Evolutionary conservation across 2,888 invertebrate species (phyloP).

Genomic region (Rhimphoctona megacephalus): DNA sequence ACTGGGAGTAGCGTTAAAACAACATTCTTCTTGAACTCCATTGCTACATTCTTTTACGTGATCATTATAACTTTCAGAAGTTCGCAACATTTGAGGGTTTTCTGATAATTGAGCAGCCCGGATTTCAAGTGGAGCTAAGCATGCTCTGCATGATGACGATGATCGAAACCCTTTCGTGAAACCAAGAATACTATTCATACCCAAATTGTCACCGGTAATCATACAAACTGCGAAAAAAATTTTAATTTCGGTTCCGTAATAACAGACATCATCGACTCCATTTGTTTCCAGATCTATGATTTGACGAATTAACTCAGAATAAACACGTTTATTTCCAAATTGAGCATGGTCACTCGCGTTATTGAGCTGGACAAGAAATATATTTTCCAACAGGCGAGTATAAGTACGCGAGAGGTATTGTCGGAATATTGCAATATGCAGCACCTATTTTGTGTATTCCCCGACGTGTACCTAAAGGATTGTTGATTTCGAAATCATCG

Average conservation of each 20-base stretch:
- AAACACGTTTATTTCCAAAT: background rate
- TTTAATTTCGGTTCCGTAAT: constrained; percentile 40
- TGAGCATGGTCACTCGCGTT: background rate
- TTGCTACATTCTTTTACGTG: constrained; percentile 14
- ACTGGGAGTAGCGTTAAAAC: constrained; percentile 64
- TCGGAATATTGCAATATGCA: too few species aligned
- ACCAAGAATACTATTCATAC: too few species aligned
- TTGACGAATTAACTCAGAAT: background rate
- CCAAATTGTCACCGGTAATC: too few species aligned
- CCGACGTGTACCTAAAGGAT: too few species aligned
- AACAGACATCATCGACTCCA: background rate
- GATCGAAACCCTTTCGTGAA: constrained; percentile 16
- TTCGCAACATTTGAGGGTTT: constrained; percentile 31
- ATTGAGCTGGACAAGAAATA: background rate
- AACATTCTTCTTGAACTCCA: constrained; percentile 62
- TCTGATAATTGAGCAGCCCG: constrained; percentile 30
- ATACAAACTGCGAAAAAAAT: constrained; percentile 2
- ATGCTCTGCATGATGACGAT: constrained; percentile 57
- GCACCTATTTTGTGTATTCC: too few species aligned
- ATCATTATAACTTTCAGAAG: constrained; percentile 30
- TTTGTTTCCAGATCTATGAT: background rate
- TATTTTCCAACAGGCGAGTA: background rate
- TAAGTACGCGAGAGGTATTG: too few species aligned
- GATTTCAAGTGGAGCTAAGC: constrained; percentile 39
- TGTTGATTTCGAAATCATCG: too few species aligned